Conservation (phyloP, 1,140 invertebrate species). For the Sipha flava region DNA sequence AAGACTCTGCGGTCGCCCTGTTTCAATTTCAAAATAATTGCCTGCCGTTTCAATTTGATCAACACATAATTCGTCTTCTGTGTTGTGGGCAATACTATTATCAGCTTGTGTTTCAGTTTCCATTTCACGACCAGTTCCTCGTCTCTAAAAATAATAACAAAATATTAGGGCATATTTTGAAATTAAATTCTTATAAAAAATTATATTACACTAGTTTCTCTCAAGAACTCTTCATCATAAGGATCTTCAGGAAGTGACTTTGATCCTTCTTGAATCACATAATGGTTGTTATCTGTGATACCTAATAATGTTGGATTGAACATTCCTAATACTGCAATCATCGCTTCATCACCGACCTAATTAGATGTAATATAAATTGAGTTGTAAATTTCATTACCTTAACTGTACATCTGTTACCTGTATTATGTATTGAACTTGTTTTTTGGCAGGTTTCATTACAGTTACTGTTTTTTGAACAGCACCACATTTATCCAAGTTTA, state of each 20-base stretch:
- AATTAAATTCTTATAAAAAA: not conserved
- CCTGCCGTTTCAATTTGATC: conserved; percentile 30
- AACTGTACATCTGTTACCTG: conserved; percentile 43
- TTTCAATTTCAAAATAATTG: conserved; percentile 28
- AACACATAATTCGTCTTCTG: conserved; percentile 27
- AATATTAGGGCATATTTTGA: not conserved
- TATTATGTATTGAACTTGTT: conserved; percentile 64
- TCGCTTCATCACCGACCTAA: conserved; percentile 84
- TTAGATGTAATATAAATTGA: not conserved
- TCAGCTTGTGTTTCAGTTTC: conserved; percentile 9
- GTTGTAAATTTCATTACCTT: not conserved
- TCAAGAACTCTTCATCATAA: conserved; percentile 82
- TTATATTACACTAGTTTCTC: conserved; percentile 68
- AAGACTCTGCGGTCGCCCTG: conserved; percentile 10
- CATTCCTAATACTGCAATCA: conserved; percentile 79
- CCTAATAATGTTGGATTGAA: conserved; percentile 84
- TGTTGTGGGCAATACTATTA: not conserved
- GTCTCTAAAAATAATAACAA: not conserved
- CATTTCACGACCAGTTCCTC: conserved; percentile 25
- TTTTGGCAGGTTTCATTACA: conserved; percentile 61
- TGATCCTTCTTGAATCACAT: conserved; percentile 63
- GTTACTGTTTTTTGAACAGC: conserved; percentile 69
- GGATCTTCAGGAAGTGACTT: conserved; percentile 84
- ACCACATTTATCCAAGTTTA: conserved; percentile 79
- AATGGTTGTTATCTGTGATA: conserved; percentile 65